A percentile compares a stretch with the other conserved stretches of the same genome.
phyloP scores from a whole-genome alignment of 1,140 invertebrate genomes.

The Bombus pyrosoma region DNA sequence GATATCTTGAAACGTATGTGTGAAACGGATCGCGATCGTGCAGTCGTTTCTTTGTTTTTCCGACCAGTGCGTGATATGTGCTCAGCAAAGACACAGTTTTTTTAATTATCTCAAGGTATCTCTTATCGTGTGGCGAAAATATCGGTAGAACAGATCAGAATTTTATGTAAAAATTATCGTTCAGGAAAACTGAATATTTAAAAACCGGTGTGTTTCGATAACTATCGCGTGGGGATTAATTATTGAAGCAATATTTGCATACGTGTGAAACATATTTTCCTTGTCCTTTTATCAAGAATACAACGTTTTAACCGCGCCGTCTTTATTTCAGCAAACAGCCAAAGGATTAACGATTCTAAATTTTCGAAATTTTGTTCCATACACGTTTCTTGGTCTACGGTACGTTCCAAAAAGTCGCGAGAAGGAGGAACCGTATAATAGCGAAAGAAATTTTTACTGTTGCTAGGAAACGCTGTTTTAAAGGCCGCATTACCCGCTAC shows the following conservation, averaged over 20 bases:
- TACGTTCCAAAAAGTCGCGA: rapidly evolving
- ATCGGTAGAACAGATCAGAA: neutral
- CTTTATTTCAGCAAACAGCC: neutral
- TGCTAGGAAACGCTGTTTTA: neutral
- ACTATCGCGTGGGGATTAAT: too few relatives aligned
- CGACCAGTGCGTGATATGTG: too few relatives aligned
- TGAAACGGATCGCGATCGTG: neutral
- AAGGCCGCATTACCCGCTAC: neutral
- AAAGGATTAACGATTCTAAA: neutral
- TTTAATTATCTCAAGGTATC: neutral
- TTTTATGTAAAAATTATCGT: neutral
- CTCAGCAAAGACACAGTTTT: too few relatives aligned
- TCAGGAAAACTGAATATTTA: neutral
- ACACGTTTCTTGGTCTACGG: neutral
- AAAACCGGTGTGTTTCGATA: neutral
- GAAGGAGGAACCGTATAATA: too few relatives aligned
- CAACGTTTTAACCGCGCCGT: too few relatives aligned
- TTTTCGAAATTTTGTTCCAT: neutral
- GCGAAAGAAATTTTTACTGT: too few relatives aligned
- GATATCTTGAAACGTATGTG: neutral
- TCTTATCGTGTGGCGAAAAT: neutral
- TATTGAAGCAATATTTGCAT: too few relatives aligned
- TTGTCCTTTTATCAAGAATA: too few relatives aligned
- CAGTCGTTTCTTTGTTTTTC: neutral
- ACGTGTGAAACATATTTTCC: too few relatives aligned